A percentile compares a stretch with the other conserved stretches of the same genome.
Conservation (phyloP, 2,888 invertebrate species). For the Pardosa pseudoannulata region DNA sequence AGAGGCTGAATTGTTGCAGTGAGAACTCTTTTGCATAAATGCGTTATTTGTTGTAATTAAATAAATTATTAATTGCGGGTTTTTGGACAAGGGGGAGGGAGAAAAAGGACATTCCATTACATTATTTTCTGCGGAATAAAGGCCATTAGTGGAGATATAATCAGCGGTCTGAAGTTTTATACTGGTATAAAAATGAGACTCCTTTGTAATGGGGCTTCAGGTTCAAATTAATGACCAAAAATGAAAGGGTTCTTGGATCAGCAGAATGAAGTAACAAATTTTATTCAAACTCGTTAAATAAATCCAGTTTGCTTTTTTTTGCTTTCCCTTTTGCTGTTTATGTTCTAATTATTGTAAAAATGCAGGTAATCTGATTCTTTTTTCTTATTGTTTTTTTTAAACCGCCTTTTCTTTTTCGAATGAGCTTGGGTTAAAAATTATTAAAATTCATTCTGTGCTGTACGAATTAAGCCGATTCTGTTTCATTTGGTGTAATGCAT, state of each 20-base stretch:
- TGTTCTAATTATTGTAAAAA: slow-evolving; percentile 6
- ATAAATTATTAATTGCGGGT: slow-evolving; percentile 43
- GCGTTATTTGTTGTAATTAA: slow-evolving; percentile 62
- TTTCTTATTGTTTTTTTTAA: background rate
- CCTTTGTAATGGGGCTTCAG: slow-evolving; percentile 8
- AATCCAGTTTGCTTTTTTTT: slow-evolving; percentile 3
- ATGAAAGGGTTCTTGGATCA: slow-evolving; percentile 12
- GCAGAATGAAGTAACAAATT: slow-evolving; percentile 10
- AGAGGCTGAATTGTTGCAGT: slow-evolving; percentile 24
- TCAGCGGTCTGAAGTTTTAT: slow-evolving; percentile 19
- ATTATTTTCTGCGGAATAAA: slow-evolving; percentile 10
- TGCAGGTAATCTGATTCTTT: background rate
- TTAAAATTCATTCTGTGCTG: background rate
- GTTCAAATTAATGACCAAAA: slow-evolving; percentile 17
- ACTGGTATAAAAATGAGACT: slow-evolving; percentile 19
- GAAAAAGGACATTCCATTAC: slow-evolving; percentile 15
- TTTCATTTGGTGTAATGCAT: background rate
- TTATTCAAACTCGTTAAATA: slow-evolving; percentile 16
- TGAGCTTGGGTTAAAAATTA: background rate
- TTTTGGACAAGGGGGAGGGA: background rate
- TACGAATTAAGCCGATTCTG: background rate
- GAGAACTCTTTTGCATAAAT: slow-evolving; percentile 37
- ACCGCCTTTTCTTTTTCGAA: background rate
- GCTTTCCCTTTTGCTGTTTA: background rate
- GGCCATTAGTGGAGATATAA: slow-evolving; percentile 19